These are phyloP conservation scores for Callopanchax toddi DNA, from an alignment of 2,113 vertebrate genomes.

Conservation along the genomic window DNA sequence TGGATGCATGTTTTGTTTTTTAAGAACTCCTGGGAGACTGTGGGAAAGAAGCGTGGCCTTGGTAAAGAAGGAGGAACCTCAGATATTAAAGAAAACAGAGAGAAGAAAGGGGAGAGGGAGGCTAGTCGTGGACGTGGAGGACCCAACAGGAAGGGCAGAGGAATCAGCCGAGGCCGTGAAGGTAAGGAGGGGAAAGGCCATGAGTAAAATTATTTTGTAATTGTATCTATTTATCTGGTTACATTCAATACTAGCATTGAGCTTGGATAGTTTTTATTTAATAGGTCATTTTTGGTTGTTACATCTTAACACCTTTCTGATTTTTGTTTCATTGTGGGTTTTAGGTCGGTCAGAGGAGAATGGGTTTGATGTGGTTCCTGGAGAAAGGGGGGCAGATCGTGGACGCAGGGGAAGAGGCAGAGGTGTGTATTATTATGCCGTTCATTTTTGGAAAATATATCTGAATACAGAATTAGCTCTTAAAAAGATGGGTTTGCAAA, in stretches of 20 bases:
- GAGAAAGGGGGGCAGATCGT: conserved; percentile 86
- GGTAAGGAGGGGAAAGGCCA: conserved; percentile 78
- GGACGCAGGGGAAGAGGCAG: conserved; percentile 87
- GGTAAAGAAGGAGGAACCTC: conserved; percentile 86
- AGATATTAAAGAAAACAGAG: conserved; percentile 91
- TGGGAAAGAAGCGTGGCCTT: conserved; percentile 93
- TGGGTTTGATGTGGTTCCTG: conserved; percentile 87
- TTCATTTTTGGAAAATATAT: not conserved
- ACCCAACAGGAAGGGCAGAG: conserved; percentile 87
- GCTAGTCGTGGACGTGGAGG: conserved; percentile 85
- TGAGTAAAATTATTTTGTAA: no score
- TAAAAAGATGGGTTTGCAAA: not conserved
- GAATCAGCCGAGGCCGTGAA: conserved; percentile 85
- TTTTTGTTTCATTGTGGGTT: conserved; percentile 22
- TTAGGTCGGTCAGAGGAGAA: conserved; percentile 92
- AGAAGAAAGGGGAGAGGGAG: conserved; percentile 89
- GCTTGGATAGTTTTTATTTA: no score
- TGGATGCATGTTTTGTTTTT: no score
- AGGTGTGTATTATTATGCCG: conserved; percentile 70
- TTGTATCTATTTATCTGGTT: not conserved
- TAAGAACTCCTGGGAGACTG: conserved; percentile 99
- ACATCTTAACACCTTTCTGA: no score
- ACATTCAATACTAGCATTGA: no score
- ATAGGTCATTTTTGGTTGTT: no score
- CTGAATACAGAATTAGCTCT: not conserved